phyloP scores from a whole-genome alignment of 2,888 invertebrate genomes.

The Pyrrhosoma nymphula region DNA sequence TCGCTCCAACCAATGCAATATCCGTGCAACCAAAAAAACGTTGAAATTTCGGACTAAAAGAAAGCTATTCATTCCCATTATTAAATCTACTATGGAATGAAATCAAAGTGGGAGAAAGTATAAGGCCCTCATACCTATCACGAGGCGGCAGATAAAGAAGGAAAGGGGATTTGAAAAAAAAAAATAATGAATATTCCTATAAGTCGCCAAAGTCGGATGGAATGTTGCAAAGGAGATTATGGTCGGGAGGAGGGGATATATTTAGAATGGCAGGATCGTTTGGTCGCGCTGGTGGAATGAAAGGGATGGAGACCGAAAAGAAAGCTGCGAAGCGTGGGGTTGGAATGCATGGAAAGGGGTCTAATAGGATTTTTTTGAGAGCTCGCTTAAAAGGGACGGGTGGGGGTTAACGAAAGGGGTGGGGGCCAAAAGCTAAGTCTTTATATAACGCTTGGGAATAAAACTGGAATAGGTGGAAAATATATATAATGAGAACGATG shows the following conservation, averaged over 20 bases:
- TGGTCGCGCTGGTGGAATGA: not conserved
- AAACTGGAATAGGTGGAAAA: not conserved
- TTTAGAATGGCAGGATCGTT: not conserved
- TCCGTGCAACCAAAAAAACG: not conserved
- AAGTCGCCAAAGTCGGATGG: not conserved
- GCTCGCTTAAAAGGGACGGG: not conserved
- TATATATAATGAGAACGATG: not conserved
- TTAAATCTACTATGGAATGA: not conserved
- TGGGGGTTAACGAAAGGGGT: not conserved
- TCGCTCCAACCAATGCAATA: too few species aligned
- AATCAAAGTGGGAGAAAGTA: not conserved
- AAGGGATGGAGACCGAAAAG: not conserved
- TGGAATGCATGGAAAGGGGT: not conserved
- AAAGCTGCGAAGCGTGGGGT: not conserved
- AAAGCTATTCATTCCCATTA: not conserved
- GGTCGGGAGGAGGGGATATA: not conserved
- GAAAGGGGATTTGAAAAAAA: conserved; percentile 1
- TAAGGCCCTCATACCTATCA: not conserved
- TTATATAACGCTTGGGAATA: not conserved
- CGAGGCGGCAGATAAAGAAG: not conserved
- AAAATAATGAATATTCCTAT: not conserved
- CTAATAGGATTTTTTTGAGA: not conserved
- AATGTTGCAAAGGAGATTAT: conserved; percentile 28
- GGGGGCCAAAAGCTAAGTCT: not conserved
- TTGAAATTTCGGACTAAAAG: not conserved